These are phyloP conservation scores for Achlya flavicornis DNA, from an alignment of 2,888 invertebrate species.

Conservation along the genomic window DNA sequence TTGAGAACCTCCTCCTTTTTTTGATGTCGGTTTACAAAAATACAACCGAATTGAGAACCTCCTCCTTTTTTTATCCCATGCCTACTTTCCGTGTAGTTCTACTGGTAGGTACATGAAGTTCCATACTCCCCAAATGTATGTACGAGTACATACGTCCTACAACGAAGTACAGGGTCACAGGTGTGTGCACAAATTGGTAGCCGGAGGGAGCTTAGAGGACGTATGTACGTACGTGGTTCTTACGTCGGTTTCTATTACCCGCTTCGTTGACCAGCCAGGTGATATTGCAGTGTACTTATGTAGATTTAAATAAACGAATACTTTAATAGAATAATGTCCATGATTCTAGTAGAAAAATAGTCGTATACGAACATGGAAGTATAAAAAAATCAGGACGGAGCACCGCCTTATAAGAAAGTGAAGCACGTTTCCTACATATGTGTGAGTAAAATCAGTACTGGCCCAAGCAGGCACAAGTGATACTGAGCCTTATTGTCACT, in stretches of 20 bases:
- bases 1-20: too few relatives aligned
- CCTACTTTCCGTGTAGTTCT: background rate
- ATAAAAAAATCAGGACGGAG: too few relatives aligned
- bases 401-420: too few relatives aligned
- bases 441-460: too few relatives aligned
- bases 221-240: constrained; percentile 14
- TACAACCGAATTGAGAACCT: too few relatives aligned
- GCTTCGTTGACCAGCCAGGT: constrained; percentile 10
- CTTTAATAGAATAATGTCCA: background rate
- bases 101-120: background rate
- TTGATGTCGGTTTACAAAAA: too few relatives aligned
- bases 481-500: too few relatives aligned
- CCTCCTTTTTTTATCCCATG: too few relatives aligned
- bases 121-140: background rate
- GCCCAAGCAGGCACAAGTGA: too few relatives aligned
- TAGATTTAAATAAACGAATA: constrained; percentile 29
- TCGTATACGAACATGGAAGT: background rate
- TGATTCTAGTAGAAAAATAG: background rate
- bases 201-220: constrained; percentile 23
- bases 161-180: constrained; percentile 36
- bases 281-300: constrained; percentile 8
- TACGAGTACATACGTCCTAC: constrained; percentile 22
- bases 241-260: background rate
- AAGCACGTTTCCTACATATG: too few relatives aligned
- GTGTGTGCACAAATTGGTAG: constrained; percentile 53